These are phyloP conservation scores for Oplegnathus fasciatus DNA, from an alignment of 2,113 vertebrate genomes.

Conservation along the genomic window DNA sequence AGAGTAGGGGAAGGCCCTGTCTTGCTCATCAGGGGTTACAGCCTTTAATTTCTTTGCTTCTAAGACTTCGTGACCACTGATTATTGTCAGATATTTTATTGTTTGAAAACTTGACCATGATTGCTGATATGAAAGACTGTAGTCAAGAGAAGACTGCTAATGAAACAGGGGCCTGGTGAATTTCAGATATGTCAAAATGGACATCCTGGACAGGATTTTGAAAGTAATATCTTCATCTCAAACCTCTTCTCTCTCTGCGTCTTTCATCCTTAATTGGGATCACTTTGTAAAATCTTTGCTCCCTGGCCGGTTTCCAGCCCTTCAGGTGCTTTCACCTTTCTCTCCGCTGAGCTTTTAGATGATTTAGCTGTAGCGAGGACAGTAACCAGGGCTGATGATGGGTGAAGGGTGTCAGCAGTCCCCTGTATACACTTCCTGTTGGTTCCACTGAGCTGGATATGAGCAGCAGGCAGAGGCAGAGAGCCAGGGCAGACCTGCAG, in stretches of 20 bases:
- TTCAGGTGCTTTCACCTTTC: constrained; percentile 35
- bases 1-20: neutral
- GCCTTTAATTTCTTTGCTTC: neutral
- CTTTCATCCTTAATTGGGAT: constrained; percentile 17
- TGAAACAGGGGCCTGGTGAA: neutral
- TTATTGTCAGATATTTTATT: neutral
- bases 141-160: neutral
- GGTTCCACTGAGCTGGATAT: neutral
- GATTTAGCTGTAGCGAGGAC: neutral
- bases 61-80: neutral
- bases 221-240: neutral
- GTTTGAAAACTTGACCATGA: neutral
- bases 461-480: constrained; percentile 1
- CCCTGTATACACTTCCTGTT: constrained; percentile 12
- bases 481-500: constrained; percentile 8
- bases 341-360: constrained; percentile 17
- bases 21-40: neutral
- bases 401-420: constrained; percentile 31
- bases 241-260: neutral
- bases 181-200: neutral
- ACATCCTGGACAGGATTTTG: neutral
- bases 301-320: constrained; percentile 39
- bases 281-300: neutral
- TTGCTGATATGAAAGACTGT: neutral
- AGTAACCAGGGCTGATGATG: neutral